Conservation (phyloP, 2,888 invertebrate species). For the Papilio elwesi region DNA sequence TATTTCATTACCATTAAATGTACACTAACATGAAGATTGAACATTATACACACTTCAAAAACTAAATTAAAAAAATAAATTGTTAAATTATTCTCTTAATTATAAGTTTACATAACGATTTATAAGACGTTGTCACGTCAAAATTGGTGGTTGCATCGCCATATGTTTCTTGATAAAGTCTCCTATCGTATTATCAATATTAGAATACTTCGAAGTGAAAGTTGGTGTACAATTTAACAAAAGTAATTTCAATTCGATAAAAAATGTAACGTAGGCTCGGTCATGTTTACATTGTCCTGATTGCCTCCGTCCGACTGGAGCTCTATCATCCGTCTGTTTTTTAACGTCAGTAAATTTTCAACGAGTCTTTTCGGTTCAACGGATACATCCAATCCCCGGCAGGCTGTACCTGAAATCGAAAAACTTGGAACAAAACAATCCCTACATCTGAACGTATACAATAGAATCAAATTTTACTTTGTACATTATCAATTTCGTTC, state of each 20-base stretch:
- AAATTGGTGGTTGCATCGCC: too few species aligned
- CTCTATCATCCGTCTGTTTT: slow-evolving; percentile 58
- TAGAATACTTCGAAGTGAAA: neutral
- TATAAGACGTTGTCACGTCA: too few species aligned
- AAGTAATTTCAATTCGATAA: slow-evolving; percentile 36
- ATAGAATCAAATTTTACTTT: slow-evolving; percentile 11
- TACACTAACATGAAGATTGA: neutral
- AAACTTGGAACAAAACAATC: slow-evolving; percentile 56
- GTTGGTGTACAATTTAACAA: slow-evolving; percentile 18
- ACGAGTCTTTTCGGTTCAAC: slow-evolving; percentile 77
- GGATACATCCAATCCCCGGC: slow-evolving; percentile 73
- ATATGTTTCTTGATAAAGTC: neutral
- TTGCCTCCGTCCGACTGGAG: slow-evolving; percentile 65
- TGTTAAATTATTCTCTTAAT: too few species aligned
- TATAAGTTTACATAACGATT: too few species aligned
- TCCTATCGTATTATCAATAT: neutral
- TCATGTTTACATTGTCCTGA: slow-evolving; percentile 70
- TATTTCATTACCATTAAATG: neutral
- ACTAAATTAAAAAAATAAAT: too few species aligned
- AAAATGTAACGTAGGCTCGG: slow-evolving; percentile 42
- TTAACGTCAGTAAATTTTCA: slow-evolving; percentile 77
- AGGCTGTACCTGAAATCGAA: slow-evolving; percentile 74
- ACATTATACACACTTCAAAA: too few species aligned
- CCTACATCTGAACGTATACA: slow-evolving; percentile 12
- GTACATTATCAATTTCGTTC: slow-evolving; percentile 13